Evolutionary conservation across 2,888 invertebrate genomes (phyloP), one percentile per base, ranked within the genome.

Genomic region (Mesoligia furuncula): DNA sequence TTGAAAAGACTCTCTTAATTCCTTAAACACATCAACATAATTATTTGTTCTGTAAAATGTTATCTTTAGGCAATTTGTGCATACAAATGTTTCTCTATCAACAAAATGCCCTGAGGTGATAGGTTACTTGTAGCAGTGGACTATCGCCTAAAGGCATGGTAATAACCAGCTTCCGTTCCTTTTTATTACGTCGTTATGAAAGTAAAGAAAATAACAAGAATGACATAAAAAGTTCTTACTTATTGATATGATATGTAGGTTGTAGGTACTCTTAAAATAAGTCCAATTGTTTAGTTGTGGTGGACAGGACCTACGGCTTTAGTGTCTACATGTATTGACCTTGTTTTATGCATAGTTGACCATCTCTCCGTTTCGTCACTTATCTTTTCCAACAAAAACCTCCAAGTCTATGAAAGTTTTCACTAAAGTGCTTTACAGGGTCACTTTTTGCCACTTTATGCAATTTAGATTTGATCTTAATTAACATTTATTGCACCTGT

Each of bases 31-130:
- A 1, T 27, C 24, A 15, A 59, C 4, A 24, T 11, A 69, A 15
- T 24, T 20, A 62, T 24, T 64, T 45, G 6, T 31, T 7, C 6
- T 20, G 20, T 54, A 13, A 79, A 68, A 36, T 59, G 1, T 51
- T 75, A 39, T 42, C 2, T 61, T 24, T 51, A 27, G 24, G 17
- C 20, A 15, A 20, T 31, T 73, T 42, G 24, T 54, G 27, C 27
- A 13, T 42, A 45, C 11, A 69, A 59, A 64, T 62, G 36, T 24
- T 15, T 75, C 6, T 31, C 7, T 51, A 42, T 42, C 27, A 68
- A 75, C 31, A 17, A 51, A 66, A 79, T 61, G 42, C 15, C 73
- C 24, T 51, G 0, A 42, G 64, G 39, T 36, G 27, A 79, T 57
- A n/a, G 39, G 20, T 48, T 42, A 68, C 24, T 39, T 45, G 20